These are phyloP conservation scores for Microctenopoma lineatum DNA, from an alignment of 2,797 vertebrate species.

Conservation along the genomic window DNA sequence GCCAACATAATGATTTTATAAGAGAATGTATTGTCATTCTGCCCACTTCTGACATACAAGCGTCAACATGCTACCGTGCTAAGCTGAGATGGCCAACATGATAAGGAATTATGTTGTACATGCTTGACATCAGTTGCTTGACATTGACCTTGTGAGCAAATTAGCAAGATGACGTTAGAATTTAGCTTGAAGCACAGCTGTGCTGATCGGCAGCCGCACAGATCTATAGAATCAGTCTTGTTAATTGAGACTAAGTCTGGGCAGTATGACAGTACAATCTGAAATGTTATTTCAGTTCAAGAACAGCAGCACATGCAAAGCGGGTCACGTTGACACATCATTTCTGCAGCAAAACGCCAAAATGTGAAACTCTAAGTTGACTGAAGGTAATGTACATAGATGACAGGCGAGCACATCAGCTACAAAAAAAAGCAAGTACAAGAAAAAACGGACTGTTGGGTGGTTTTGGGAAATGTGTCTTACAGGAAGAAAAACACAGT, in stretches of 20 bases:
- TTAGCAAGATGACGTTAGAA: not conserved
- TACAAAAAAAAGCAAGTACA: too few species aligned
- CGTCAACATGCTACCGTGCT: not conserved
- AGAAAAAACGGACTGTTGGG: too few species aligned
- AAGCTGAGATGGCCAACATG: not conserved
- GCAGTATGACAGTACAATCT: too few species aligned
- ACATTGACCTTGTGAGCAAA: not conserved
- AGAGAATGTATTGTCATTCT: not conserved
- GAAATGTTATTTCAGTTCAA: too few species aligned
- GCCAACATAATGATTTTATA: not conserved
- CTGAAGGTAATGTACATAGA: too few species aligned
- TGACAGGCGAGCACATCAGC: too few species aligned
- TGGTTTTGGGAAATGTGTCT: too few species aligned
- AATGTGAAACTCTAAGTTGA: too few species aligned
- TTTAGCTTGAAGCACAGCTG: not conserved
- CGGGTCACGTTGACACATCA: too few species aligned
- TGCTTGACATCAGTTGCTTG: not conserved
- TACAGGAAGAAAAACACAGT: too few species aligned
- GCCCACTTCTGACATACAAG: not conserved
- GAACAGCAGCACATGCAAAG: too few species aligned
- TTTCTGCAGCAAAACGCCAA: too few species aligned
- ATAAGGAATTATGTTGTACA: not conserved
- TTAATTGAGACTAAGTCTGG: not conserved
- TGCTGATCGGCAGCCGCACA: not conserved
- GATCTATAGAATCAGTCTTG: not conserved